phyloP scores from a whole-genome alignment of 53 echinoderm and acorn worm species.

The Mesocentrotus franciscanus region DNA sequence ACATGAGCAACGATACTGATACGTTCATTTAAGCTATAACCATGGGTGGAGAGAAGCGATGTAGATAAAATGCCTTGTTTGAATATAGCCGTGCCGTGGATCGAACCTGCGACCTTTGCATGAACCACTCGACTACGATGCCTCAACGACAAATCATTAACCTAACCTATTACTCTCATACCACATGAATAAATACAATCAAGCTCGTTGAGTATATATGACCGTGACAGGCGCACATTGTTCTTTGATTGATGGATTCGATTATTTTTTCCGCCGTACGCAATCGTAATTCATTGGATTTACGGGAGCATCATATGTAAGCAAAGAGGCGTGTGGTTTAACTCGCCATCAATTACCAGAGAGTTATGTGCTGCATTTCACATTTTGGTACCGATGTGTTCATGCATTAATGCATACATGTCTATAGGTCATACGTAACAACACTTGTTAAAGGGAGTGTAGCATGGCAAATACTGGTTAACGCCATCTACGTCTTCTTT shows the following conservation, averaged over 20 bases:
- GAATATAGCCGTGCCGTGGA: no score
- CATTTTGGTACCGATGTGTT: background rate
- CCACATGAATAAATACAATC: background rate
- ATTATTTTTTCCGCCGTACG: background rate
- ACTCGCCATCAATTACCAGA: background rate
- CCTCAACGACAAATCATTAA: no score
- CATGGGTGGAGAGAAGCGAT: no score
- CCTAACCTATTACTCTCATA: background rate
- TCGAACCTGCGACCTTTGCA: no score
- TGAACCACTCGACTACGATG: no score
- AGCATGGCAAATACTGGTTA: no score
- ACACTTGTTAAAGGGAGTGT: no score
- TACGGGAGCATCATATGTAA: background rate
- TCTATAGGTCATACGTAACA: no score
- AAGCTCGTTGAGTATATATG: background rate
- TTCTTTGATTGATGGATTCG: background rate
- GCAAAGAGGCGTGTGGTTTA: background rate
- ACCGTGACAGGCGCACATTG: background rate
- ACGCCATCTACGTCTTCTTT: no score
- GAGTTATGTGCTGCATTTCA: background rate
- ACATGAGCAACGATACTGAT: no score
- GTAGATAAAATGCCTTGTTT: no score
- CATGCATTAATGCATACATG: background rate
- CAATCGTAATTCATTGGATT: background rate
- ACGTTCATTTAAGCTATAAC: no score